Base-by-base conservation (phyloP, 2,797 vertebrate genomes). In the Oreonectes daqikongensis region DNA sequence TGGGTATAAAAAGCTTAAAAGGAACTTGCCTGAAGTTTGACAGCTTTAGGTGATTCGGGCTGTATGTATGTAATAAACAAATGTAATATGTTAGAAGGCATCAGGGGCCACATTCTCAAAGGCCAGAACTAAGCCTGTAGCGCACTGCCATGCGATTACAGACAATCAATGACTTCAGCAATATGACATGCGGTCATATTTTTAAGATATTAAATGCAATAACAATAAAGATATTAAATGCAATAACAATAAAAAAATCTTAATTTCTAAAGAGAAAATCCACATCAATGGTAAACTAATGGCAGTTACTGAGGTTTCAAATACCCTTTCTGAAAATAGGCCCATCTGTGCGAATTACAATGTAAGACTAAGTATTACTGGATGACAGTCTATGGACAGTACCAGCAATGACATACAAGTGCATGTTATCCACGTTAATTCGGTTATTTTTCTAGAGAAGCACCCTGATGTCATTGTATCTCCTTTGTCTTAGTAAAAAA, bases 1-100 rank as follows among this genome's bases (percentile, higher is more conserved):
- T 18, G 48, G 79, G 61, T 73, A 44, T 70, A 85, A 86, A 80
- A 85, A 84, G 78, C 30, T 64, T 71, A 67, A 85, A 61, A 68
- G 20, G 67, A 85, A 99, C 97, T 98, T 99, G 95, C 97, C 96
- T 98, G 96, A 78, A 93, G 94, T 90, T 98, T 99, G 89, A 94
- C 92, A 89, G 95, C 94, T 92, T 99, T 98, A 79, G 96, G 96
- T 75, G 95, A 98, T 90, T 98, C 97, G 82, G 96, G 95, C 97
- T 98, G 96, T 92, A 93, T 87, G 85, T 94, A 87, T 90, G 86
- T 95, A 93, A 96, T 90, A 95, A 93, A 97, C 85, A 97, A 94
- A 97, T 48, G 89, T 81, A 94, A 83, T 86, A 86, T 63, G 91
- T 97, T 97, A 98, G 94, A 93, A 64, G 15, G 59, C 32, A 70